Evolutionary conservation across 92 coral and sea anemone genomes (phyloP).

Genomic region (Virgularia gustaviana): DNA sequence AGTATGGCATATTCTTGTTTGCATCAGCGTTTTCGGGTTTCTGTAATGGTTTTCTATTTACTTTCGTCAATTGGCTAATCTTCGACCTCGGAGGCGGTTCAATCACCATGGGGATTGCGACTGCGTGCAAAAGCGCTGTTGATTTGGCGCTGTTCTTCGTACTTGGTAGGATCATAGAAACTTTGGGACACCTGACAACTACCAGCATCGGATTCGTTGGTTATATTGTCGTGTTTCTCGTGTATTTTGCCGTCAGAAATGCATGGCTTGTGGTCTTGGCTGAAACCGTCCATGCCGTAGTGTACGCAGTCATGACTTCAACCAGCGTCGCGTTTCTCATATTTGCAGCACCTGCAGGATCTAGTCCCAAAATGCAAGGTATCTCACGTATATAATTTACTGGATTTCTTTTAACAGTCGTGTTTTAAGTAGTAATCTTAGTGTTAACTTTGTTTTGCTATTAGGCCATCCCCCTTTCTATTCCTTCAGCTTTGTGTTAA

Average conservation of each 20-base stretch:
- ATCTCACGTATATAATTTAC: no score
- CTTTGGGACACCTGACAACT: constrained; percentile 18
- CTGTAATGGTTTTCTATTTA: constrained; percentile 78
- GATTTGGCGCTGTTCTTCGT: constrained; percentile 1
- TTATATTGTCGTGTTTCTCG: constrained; percentile 55
- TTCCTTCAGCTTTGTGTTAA: no score
- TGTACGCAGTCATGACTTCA: constrained; percentile 3
- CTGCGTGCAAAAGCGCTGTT: constrained; percentile 14
- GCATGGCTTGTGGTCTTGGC: constrained; percentile 24
- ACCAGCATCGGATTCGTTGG: constrained; percentile 54
- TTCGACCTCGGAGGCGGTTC: constrained; percentile 74
- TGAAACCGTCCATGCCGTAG: constrained; percentile 6
- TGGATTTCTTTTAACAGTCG: no score
- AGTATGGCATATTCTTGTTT: constrained; percentile 60
- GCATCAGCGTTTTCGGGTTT: constrained; percentile 66
- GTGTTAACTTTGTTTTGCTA: no score
- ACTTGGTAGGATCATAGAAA: neutral
- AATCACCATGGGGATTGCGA: constrained; percentile 74
- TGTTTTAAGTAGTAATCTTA: no score
- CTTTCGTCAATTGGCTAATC: constrained; percentile 86
- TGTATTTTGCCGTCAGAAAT: constrained; percentile 16
- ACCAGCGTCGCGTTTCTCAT: constrained; percentile 20
- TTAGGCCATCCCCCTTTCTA: no score
- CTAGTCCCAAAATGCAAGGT: constrained; percentile 39
- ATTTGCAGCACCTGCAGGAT: constrained; percentile 29